phyloP scores from a whole-genome alignment of 2,888 invertebrate species.

The Oscheius sp. region DNA sequence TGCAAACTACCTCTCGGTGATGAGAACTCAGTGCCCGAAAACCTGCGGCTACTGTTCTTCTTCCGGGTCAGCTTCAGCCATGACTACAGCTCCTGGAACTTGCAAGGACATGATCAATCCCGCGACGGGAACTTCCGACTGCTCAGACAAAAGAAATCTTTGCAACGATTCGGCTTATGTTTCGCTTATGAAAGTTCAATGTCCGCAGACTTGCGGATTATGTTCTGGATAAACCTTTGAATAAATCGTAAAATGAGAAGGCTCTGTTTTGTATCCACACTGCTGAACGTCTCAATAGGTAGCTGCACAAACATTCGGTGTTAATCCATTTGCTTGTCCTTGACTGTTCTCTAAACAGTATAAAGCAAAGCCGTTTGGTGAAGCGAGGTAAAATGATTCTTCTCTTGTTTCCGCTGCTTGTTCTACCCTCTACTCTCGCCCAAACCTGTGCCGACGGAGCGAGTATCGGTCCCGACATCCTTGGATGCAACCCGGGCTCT shows the following conservation, averaged over 20 bases:
- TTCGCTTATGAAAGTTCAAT: constrained; percentile 11
- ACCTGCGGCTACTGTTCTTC: constrained; percentile 3
- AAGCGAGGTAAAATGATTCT: too few species aligned
- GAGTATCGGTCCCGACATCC: too few species aligned
- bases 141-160: constrained; percentile 38
- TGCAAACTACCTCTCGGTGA: constrained; percentile 1
- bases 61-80: not conserved
- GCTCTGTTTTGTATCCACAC: not conserved
- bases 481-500: too few species aligned
- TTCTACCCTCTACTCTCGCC: too few species aligned
- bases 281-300: too few species aligned
- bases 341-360: too few species aligned
- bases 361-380: too few species aligned
- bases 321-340: too few species aligned
- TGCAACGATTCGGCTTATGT: constrained; percentile 46
- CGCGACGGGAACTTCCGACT: constrained; percentile 39
- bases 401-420: too few species aligned
- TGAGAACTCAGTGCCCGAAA: constrained; percentile 13
- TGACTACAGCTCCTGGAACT: not conserved
- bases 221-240: constrained; percentile 12
- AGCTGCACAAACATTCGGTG: too few species aligned
- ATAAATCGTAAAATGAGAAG: not conserved
- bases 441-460: constrained; percentile 4
- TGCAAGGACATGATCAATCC: constrained; percentile 12
- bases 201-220: constrained; percentile 7